Base-by-base conservation (phyloP, 2,888 invertebrate genomes). In the Stenolophus ochropezus region DNA sequence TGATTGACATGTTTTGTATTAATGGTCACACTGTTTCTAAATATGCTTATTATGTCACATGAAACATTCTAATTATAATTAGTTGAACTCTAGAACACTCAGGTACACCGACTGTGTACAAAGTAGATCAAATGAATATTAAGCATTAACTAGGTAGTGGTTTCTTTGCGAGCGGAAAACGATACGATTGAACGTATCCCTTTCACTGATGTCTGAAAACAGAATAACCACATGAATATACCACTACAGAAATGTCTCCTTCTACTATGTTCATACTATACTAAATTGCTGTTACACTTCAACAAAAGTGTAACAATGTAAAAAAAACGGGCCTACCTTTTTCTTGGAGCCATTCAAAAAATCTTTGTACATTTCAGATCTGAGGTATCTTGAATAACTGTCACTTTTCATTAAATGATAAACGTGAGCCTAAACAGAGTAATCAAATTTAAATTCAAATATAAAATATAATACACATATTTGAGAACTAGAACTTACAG, bases 361-460 rank as follows among this genome's bases (percentile, higher is more conserved):
- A 86, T 98, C 98, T 92, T 98, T 98, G 91, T 99, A 99, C 96
- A 98, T 97, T 86, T 99, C 99, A 0, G 98, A 99, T 84, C 99
- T 94, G 77, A 99, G 91, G 89, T 99, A 99, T 85, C 99, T 93
- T 78, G 98, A 98, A 89, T 99, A 99, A 87, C 98, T 98, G 91
- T 99, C 99, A 84, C 97, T 98, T 89, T 99, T 99, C 99, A 99
- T 99, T 85, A 99, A 91, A 88, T 98, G 98, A 90, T 98, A 99
- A 49, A 99, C 98, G 90, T 99, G 99, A 4, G 98, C 96, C 97
- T 98, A 91, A 8, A 90, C 33, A 42, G 6, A 81, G 27, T 53
- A 6, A 74, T 74, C 4, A 25, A 53, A 16, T 65, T 3, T n/a
- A 33, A 53, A 23, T 51, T 56, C 51, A 65, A 27, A 53, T n/a